phyloP scores from a whole-genome alignment of 2,113 vertebrate species.

The Sciurus niger region DNA sequence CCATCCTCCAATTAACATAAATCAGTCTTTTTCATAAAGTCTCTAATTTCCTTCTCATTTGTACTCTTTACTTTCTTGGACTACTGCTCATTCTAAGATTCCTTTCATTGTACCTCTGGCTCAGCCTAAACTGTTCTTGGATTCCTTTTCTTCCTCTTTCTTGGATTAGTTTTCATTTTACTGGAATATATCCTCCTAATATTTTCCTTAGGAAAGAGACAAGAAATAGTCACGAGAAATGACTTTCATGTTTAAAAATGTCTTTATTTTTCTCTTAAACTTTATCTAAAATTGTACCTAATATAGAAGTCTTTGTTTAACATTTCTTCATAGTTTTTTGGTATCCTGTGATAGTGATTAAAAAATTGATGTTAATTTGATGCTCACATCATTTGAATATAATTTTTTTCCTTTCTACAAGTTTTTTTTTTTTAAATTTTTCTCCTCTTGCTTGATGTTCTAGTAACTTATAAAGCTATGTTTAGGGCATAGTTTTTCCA shows the following conservation, averaged over 20 bases:
- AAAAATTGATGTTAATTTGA: neutral
- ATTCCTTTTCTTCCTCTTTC: conserved; percentile 24
- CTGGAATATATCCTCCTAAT: neutral
- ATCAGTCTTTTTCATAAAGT: neutral
- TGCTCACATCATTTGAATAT: conserved; percentile 5
- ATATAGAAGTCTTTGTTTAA: conserved; percentile 45
- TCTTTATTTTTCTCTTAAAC: neutral
- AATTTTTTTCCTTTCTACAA: neutral
- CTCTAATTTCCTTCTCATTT: conserved; percentile 57
- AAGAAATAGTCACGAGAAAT: neutral
- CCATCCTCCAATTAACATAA: neutral
- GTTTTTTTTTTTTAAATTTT: conserved; percentile 29
- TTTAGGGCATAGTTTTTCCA: neutral
- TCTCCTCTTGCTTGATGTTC: neutral
- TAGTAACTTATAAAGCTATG: neutral
- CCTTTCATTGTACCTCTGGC: conserved; percentile 13
- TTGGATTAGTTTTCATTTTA: conserved; percentile 39
- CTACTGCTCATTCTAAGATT: neutral
- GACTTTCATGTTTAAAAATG: conserved; percentile 38
- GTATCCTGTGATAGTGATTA: neutral
- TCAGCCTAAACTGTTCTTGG: conserved; percentile 37
- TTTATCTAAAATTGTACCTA: neutral
- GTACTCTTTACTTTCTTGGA: neutral
- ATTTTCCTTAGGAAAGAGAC: conserved; percentile 24
- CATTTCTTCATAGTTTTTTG: neutral